Evolutionary conservation across 2,797 vertebrate genomes (phyloP), one percentile per base, ranked within the genome.

Genomic region (Trachurus trachurus): DNA sequence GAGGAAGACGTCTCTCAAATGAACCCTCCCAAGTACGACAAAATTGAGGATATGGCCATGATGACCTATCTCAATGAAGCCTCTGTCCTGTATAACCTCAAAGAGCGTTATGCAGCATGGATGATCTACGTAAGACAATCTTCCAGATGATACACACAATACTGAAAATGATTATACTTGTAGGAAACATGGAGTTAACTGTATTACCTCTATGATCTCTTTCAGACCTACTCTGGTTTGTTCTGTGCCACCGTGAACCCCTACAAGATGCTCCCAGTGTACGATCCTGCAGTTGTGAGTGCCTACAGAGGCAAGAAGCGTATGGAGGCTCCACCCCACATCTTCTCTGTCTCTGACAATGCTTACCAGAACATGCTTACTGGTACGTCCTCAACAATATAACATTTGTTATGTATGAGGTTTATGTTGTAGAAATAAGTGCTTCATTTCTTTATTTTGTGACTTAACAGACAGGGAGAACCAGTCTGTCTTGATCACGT

Each of bases 51-150:
- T 89, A 94, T 94, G 94, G 94, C 82, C 83, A 94, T 93, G 93
- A 93, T 94, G 94, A 94, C 94, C 83, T 87, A 93, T 68, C 94
- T 94, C 78, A 93, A 93, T 82, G 94, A 94, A 90, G 87, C 93
- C 64, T 93, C 95, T 29, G 97, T 98, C 93, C 93, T 98, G 94
- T 98, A 96, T 92, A 98, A 98, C 94, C 97, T 98, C 95, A 98
- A 98, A 96, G 97, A 98, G 94, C 96, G 96, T 56, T 98, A 97
- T 0, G 96, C 96, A 93, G 96, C 97, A 83, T 98, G 97, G 97
- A 98, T 98, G 97, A 98, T 98, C 94, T 97, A 94, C 26, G 87
- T 91, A 78, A 87, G 89, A 76, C 2, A 54, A 31, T 56, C 6
- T 58, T 0, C 19, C 1, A 0, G 9, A 94, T 93, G 87, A 95